Conservation (phyloP, 2,113 vertebrate genomes). For the Hystrix cristata region DNA sequence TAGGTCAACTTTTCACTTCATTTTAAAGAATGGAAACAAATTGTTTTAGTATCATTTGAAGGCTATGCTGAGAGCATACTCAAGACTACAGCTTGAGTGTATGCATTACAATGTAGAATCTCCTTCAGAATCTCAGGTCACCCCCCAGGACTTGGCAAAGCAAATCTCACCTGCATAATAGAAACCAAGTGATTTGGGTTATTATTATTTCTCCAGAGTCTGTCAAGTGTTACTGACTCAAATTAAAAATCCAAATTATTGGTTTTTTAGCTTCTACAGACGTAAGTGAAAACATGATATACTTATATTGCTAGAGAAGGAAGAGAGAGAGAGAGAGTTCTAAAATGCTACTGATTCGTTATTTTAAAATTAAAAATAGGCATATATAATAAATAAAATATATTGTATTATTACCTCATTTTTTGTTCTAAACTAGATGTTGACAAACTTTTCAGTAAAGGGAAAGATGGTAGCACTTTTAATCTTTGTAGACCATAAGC, state of each 20-base stretch:
- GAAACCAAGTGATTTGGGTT: background rate
- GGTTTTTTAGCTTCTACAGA: background rate
- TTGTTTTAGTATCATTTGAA: background rate
- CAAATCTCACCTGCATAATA: background rate
- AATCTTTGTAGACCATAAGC: background rate
- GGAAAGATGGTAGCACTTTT: background rate
- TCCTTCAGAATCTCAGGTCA: background rate
- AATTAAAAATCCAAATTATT: background rate
- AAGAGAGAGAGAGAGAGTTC: background rate
- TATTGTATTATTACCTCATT: background rate
- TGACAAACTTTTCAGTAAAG: background rate
- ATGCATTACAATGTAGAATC: background rate
- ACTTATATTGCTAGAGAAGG: background rate
- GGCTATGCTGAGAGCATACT: background rate
- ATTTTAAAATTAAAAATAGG: background rate
- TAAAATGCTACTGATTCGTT: background rate
- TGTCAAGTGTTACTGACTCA: background rate
- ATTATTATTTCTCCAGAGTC: background rate
- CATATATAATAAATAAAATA: background rate
- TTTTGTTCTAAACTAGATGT: background rate
- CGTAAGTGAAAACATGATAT: background rate
- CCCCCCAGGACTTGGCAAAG: background rate
- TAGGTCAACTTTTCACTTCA: background rate
- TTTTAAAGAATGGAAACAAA: slow-evolving; percentile 5
- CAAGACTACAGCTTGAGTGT: background rate